These are phyloP conservation scores for Pygoscelis adeliae DNA, from an alignment of 2,113 vertebrate species.

Conservation along the genomic window DNA sequence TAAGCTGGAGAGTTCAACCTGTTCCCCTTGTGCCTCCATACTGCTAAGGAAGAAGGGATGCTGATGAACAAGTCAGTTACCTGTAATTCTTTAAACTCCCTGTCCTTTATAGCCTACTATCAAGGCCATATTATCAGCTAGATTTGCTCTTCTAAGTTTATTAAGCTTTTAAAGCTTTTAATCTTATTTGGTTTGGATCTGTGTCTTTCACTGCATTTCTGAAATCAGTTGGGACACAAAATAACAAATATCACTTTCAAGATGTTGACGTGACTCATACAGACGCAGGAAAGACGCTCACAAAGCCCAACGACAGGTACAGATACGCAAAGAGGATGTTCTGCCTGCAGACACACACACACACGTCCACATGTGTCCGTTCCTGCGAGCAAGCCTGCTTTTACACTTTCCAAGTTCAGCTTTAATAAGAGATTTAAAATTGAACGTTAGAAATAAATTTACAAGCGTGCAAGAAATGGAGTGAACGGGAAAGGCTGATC, in stretches of 20 bases:
- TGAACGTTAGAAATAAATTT: background rate
- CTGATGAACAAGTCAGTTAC: background rate
- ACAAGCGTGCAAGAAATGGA: background rate
- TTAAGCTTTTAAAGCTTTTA: constrained; percentile 37
- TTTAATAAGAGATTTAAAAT: background rate
- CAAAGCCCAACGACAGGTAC: background rate
- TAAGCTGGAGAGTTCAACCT: background rate
- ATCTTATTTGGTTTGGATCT: constrained; percentile 4
- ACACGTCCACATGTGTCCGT: background rate
- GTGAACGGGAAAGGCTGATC: background rate
- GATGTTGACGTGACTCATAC: fast-evolving
- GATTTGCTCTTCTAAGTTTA: constrained; percentile 20
- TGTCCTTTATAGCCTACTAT: background rate
- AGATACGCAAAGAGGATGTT: background rate
- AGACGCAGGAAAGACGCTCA: background rate
- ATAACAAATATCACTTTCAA: background rate
- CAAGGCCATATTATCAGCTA: background rate
- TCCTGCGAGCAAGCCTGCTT: background rate
- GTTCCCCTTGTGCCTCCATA: background rate
- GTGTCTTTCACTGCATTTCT: background rate
- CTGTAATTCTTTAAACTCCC: background rate
- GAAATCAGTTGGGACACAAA: background rate
- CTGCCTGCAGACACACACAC: background rate
- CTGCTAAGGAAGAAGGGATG: background rate
- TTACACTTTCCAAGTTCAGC: background rate